Conservation (phyloP, 2,888 invertebrate species). For the Dryomyza anilis region DNA sequence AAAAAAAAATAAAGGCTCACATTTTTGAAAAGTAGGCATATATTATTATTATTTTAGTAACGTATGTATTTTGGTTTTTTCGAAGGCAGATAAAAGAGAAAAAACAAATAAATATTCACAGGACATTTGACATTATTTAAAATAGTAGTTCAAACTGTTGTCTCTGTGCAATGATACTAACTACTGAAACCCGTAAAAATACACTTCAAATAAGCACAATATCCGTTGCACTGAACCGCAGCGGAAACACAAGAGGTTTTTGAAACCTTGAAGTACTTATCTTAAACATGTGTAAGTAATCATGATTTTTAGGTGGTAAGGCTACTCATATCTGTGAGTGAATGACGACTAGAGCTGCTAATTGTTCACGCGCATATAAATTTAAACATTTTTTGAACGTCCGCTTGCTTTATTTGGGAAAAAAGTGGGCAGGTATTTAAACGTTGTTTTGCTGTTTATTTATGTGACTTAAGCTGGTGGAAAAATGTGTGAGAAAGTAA, state of each 20-base stretch:
- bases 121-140: neutral
- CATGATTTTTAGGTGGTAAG: too few species aligned
- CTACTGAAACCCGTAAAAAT: neutral
- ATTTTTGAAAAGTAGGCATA: neutral
- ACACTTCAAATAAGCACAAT: constrained; percentile 14
- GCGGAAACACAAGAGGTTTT: constrained; percentile 1
- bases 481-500: neutral
- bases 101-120: neutral
- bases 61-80: too few species aligned
- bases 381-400: neutral
- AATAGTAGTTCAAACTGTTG: too few species aligned
- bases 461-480: neutral
- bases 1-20: too few species aligned
- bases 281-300: neutral
- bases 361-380: constrained; percentile 16
- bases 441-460: constrained; percentile 4
- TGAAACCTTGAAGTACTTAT: neutral
- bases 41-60: too few species aligned
- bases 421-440: constrained; percentile 15
- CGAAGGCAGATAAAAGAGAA: neutral
- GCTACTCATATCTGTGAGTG: too few species aligned
- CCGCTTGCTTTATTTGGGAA: neutral
- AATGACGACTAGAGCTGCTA: too few species aligned
- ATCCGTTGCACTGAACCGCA: constrained; percentile 7
- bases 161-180: neutral